Conservation (phyloP, 1,140 invertebrate species). For the Magallana gigas region DNA sequence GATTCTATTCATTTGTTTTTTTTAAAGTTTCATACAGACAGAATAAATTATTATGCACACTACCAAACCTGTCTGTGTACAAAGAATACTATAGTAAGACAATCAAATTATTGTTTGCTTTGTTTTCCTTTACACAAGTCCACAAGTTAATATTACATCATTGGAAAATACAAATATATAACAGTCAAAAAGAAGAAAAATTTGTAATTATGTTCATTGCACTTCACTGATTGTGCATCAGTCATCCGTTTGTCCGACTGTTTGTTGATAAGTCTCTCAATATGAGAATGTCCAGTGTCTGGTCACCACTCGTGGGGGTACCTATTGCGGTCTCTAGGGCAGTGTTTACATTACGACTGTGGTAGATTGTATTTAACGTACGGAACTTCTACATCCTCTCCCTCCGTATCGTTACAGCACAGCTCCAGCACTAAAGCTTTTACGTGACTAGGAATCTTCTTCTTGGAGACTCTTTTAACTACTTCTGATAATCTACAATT, state of each 20-base stretch:
- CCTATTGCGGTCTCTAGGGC: too few species aligned
- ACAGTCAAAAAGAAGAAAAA: background rate
- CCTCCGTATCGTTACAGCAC: too few species aligned
- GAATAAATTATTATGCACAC: slow-evolving; percentile 31
- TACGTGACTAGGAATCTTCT: too few species aligned
- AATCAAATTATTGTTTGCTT: background rate
- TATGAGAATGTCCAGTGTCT: slow-evolving; percentile 14
- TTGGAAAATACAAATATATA: background rate
- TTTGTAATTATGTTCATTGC: background rate
- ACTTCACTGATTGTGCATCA: background rate
- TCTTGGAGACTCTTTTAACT: slow-evolving; percentile 96
- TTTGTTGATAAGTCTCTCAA: background rate
- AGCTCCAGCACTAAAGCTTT: too few species aligned
- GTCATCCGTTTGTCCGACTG: background rate
- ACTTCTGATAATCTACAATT: slow-evolving; percentile 90
- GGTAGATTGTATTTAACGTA: too few species aligned
- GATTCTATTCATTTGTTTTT: too few species aligned
- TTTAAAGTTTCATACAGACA: background rate
- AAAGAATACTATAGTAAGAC: background rate
- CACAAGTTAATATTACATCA: background rate
- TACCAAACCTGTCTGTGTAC: background rate
- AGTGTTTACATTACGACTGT: too few species aligned
- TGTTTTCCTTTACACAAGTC: background rate
- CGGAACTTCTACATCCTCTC: too few species aligned
- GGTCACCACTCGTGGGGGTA: background rate